Base-by-base conservation (phyloP, 2,113 vertebrate species). In the Proteles cristata region DNA sequence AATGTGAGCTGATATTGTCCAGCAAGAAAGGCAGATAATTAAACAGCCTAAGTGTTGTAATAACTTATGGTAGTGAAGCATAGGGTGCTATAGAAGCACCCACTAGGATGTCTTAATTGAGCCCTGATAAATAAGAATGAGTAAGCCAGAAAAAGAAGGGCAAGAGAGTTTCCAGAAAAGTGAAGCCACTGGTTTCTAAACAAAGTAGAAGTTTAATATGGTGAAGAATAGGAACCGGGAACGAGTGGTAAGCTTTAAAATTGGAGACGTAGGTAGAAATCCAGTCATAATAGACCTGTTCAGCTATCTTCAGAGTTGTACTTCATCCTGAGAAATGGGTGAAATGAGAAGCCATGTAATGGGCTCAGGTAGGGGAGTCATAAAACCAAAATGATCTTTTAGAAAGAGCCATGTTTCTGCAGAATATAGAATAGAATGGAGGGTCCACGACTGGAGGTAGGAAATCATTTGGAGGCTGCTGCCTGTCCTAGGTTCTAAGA, bases 41-140 rank as follows among this genome's bases (percentile, higher is more conserved):
- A 26, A 95, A 58, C n/a, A 91, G 25, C 58, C 11, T n/a, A 39
- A 23, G 35, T 26, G 48, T 71, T 39, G 35, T 21, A 73, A 33
- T 85, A 35, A 66, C 31, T 55, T 66, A 11, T 17, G 21, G 19
- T 26, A 5, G 10, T 61, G 82, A 79, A 33, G 53, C 73, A 89
- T 76, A 39, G 35, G 53, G 55, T 61, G 45, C 71, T 43, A 4
- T 6, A 35, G 45, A 48, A 74, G 19, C 7, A 33, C 25, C 88
- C 63, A 66, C 58, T n/a, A 79, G 68, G 26, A 48, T 74, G 45
- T 63, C 25, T 68, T 50, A 23, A 74, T 61, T 74, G 79, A 89
- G 35, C 79, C 43, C n/a, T 66, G 86, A 82, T 90, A 76, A 93
- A 28, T 77, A 93, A 87, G 65, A 19, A 80, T 35, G 61, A 91